Conservation (phyloP, 2,888 invertebrate species). For the Parnassius glacialis region DNA sequence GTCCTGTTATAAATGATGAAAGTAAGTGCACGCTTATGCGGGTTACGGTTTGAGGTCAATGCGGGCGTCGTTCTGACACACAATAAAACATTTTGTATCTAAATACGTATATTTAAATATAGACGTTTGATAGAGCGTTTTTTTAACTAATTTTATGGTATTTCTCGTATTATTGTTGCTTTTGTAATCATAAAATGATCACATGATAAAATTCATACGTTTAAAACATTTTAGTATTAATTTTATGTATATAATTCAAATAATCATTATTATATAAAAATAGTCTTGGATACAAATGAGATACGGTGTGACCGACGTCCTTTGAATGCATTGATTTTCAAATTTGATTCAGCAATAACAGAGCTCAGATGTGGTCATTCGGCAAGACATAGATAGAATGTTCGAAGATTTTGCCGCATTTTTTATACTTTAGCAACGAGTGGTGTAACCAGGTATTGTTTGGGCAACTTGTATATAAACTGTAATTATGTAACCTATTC, state of each 20-base stretch:
- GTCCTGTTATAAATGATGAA: slow-evolving; percentile 89
- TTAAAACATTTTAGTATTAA: too few relatives aligned
- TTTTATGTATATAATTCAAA: too few relatives aligned
- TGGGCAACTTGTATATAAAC: slow-evolving; percentile 32
- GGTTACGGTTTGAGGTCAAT: slow-evolving; percentile 12
- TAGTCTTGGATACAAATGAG: slow-evolving; percentile 38
- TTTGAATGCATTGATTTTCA: slow-evolving; percentile 27
- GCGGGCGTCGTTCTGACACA: slow-evolving; percentile 27
- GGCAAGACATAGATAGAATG: slow-evolving; percentile 73
- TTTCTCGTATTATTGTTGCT: too few relatives aligned
- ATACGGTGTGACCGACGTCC: slow-evolving; percentile 45
- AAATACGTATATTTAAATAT: not conserved
- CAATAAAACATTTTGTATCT: slow-evolving; percentile 14
- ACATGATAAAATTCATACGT: too few relatives aligned
- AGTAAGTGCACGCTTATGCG: slow-evolving; percentile 80
- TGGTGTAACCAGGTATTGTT: slow-evolving; percentile 58
- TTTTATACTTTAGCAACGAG: slow-evolving; percentile 30
- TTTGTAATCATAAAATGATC: too few relatives aligned
- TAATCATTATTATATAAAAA: not conserved
- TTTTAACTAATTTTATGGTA: not conserved
- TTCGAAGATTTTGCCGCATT: slow-evolving; percentile 35
- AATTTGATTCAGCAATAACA: slow-evolving; percentile 53
- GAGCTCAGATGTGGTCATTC: slow-evolving; percentile 77
- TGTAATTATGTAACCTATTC: slow-evolving; percentile 45
- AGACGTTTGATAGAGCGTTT: not conserved